Evolutionary conservation across 2,797 vertebrate genomes (phyloP).

Genomic region (Poecilia wingei): DNA sequence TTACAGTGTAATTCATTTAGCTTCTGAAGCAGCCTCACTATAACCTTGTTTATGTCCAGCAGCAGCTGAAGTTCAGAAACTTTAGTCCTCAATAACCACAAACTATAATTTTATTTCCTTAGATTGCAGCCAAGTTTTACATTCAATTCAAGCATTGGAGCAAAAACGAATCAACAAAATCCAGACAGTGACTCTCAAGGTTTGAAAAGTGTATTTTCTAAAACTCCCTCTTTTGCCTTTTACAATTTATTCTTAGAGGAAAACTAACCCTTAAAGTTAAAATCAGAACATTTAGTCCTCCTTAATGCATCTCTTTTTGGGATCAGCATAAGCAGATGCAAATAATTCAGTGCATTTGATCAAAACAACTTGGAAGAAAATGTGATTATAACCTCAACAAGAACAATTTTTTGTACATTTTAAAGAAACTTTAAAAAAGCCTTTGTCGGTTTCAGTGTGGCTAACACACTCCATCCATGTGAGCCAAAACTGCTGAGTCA

Average conservation of each 20-base stretch:
- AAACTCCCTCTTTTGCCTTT: not conserved
- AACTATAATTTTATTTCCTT: not conserved
- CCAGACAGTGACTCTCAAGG: not conserved
- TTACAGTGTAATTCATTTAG: not conserved
- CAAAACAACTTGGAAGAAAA: conserved; percentile 11
- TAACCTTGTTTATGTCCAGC: not conserved
- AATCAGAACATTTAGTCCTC: conserved; percentile 10
- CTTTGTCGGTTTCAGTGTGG: conserved; percentile 6
- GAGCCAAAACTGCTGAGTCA: conserved; percentile 73
- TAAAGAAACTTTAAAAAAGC: not conserved
- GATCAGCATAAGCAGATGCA: conserved; percentile 10
- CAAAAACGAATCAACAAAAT: not conserved
- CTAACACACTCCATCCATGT: conserved; percentile 10
- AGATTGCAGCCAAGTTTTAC: not conserved
- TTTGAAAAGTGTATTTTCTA: not conserved
- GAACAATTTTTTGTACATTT: not conserved
- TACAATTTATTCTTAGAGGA: not conserved
- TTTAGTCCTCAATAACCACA: not conserved
- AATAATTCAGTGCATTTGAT: conserved; percentile 30
- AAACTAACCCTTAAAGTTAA: conserved; percentile 3
- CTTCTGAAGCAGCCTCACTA: not conserved
- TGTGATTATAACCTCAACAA: not conserved
- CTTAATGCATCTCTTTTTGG: conserved; percentile 3
- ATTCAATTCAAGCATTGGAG: not conserved
- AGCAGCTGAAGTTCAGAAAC: not conserved